Evolutionary conservation across 2,888 invertebrate species (phyloP).

Genomic region (Noctua comes): DNA sequence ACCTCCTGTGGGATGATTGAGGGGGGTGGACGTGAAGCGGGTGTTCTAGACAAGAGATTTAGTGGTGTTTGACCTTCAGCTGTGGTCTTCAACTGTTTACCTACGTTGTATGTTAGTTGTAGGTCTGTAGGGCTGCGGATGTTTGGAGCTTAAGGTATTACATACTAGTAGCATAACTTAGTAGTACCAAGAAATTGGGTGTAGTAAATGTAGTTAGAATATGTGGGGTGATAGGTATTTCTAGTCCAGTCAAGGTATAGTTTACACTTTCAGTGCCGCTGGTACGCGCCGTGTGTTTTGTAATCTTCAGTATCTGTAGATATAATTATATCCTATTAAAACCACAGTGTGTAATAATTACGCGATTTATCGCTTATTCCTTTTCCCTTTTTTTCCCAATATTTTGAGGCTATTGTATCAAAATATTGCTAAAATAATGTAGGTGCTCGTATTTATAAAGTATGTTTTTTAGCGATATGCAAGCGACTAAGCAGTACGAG

Average conservation of each 20-base stretch:
- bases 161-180: slow-evolving; percentile 1
- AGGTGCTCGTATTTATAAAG: background rate
- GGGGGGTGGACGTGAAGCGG: background rate
- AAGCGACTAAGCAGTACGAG: background rate
- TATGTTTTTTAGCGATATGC: background rate
- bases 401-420: background rate
- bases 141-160: slow-evolving; percentile 28
- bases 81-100: slow-evolving; percentile 20
- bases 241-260: background rate
- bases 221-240: background rate
- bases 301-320: background rate
- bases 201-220: background rate
- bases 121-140: background rate
- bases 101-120: background rate
- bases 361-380: too few species aligned
- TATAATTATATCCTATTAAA: background rate
- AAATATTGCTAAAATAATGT: background rate
- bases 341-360: background rate
- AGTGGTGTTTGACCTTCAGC: slow-evolving; percentile 41
- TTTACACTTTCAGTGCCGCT: background rate
- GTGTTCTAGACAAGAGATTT: slow-evolving; percentile 26
- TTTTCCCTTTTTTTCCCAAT: too few species aligned
- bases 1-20: slow-evolving; percentile 40
- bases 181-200: background rate
- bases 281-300: background rate